Percentiles rank a stretch among this genome's conserved stretches.
Conservation (phyloP, 1,140 invertebrate genomes). For the Rhopalosiphum maidis region DNA sequence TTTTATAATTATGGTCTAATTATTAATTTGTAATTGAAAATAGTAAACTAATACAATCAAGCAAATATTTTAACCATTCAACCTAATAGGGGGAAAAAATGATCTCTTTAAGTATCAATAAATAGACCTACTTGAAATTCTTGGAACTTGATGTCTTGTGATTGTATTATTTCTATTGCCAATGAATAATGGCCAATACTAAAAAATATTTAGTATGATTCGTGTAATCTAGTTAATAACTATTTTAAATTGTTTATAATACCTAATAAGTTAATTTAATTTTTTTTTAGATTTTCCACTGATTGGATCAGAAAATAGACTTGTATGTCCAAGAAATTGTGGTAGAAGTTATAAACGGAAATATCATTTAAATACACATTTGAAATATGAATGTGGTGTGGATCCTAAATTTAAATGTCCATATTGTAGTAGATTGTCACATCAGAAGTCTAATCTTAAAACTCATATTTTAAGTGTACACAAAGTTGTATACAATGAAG, state of each 20-base stretch:
- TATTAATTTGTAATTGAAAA: too few species aligned
- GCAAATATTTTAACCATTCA: too few species aligned
- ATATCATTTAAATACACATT: slow-evolving; percentile 65
- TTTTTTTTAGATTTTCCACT: neutral
- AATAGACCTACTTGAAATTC: too few species aligned
- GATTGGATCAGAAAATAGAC: neutral
- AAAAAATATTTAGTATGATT: neutral
- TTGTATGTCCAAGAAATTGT: slow-evolving; percentile 56
- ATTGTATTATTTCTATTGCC: too few species aligned
- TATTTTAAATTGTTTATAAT: neutral
- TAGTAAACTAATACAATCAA: too few species aligned
- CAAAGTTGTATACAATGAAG: neutral
- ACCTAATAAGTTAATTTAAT: neutral
- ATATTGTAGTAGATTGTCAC: slow-evolving; percentile 27
- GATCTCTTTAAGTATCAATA: too few species aligned
- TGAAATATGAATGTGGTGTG: slow-evolving; percentile 64
- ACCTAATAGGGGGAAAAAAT: too few species aligned
- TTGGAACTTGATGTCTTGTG: too few species aligned
- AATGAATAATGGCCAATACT: neutral
- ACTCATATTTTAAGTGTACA: slow-evolving; percentile 61
- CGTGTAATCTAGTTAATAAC: neutral
- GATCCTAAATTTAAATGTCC: slow-evolving; percentile 71
- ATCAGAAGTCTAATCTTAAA: slow-evolving; percentile 41
- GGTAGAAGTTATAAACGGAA: slow-evolving; percentile 61
- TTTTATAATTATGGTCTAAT: too few species aligned